A percentile compares a stretch with the other conserved stretches of the same genome.
Conservation (phyloP, 2,888 invertebrate species). For the Ceramica pisi region DNA sequence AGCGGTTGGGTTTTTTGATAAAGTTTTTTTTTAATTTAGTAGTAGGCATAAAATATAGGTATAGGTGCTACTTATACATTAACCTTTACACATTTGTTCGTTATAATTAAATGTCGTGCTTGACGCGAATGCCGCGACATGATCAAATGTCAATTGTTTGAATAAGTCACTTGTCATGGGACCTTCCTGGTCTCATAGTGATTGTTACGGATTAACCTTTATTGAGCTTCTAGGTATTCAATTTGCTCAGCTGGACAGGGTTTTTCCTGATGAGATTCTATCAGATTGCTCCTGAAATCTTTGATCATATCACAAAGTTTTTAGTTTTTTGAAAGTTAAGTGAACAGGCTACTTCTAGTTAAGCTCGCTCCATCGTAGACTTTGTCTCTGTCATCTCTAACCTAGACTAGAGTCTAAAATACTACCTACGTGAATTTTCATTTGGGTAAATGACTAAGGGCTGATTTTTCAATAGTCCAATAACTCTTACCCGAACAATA, state of each 20-base stretch:
- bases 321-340: too few relatives aligned
- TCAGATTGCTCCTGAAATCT: not conserved
- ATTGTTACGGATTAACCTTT: slow-evolving; percentile 53
- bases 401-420: too few relatives aligned
- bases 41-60: not conserved
- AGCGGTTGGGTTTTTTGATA: too few relatives aligned
- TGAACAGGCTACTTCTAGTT: too few relatives aligned
- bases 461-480: too few relatives aligned
- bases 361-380: too few relatives aligned
- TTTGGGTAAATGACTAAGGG: too few relatives aligned
- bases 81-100: slow-evolving; percentile 10
- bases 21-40: too few relatives aligned
- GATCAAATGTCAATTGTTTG: slow-evolving; percentile 56
- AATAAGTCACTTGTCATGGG: slow-evolving; percentile 49
- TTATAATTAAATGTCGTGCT: slow-evolving; percentile 37
- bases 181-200: slow-evolving; percentile 52
- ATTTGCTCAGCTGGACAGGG: not conserved
- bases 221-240: not conserved
- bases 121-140: slow-evolving; percentile 36
- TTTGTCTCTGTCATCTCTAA: too few relatives aligned
- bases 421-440: too few relatives aligned
- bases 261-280: not conserved
- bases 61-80: not conserved
- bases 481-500: too few relatives aligned
- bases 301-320: not conserved